These are phyloP conservation scores for Peromyscus melanophrys DNA, from an alignment of 2,797 vertebrate species.

Conservation along the genomic window DNA sequence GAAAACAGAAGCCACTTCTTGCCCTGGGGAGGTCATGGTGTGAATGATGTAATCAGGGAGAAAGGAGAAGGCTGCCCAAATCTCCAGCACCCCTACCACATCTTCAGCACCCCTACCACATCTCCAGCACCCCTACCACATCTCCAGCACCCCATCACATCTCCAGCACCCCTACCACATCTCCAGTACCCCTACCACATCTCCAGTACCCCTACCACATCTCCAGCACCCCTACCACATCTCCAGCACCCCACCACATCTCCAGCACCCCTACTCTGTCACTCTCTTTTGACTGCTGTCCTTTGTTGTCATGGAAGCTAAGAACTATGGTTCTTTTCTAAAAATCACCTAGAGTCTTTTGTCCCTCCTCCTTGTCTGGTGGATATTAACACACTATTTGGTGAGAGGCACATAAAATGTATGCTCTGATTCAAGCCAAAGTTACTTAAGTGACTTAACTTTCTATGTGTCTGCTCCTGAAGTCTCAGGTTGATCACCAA, in stretches of 20 bases:
- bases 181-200: no score
- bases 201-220: no score
- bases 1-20: slow-evolving; percentile 34
- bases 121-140: no score
- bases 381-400: slow-evolving; percentile 24
- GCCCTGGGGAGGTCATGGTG: background rate
- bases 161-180: no score
- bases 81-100: background rate
- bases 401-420: slow-evolving; percentile 32
- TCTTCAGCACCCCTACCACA: background rate
- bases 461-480: slow-evolving; percentile 56
- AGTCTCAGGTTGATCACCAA: slow-evolving; percentile 45
- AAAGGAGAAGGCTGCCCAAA: background rate
- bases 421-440: slow-evolving; percentile 49
- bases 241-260: no score
- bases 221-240: no score
- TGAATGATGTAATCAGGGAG: slow-evolving; percentile 42
- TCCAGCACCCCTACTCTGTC: background rate
- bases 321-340: background rate
- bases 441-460: slow-evolving; percentile 63
- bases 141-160: no score
- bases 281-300: background rate
- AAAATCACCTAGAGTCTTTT: slow-evolving; percentile 6
- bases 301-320: background rate
- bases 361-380: background rate